Conservation (phyloP, 1,140 invertebrate species). For the Micrasema minimum region DNA sequence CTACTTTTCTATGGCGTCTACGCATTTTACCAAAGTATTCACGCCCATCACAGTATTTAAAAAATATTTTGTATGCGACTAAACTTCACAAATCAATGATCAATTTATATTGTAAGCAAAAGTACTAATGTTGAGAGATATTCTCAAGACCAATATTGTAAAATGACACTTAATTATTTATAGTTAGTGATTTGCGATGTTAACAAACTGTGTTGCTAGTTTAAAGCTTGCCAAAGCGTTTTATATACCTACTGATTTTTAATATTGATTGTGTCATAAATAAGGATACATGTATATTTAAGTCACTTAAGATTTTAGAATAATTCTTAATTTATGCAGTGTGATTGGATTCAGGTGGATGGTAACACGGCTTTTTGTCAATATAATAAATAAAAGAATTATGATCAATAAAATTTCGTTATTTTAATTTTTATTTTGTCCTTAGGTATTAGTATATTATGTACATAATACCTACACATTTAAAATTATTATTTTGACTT, state of each 20-base stretch:
- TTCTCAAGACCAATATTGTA: constrained; percentile 34
- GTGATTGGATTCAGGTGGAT: constrained; percentile 20
- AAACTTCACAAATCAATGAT: constrained; percentile 20
- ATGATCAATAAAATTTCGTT: constrained; percentile 3
- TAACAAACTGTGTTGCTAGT: constrained; percentile 25
- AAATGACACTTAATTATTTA: constrained; percentile 25
- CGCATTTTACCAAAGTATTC: too few relatives aligned
- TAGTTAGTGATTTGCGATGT: constrained; percentile 16
- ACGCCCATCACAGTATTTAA: too few relatives aligned
- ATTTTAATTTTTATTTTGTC: too few relatives aligned
- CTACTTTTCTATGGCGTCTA: too few relatives aligned
- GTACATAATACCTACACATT: too few relatives aligned
- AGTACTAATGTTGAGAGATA: constrained; percentile 21
- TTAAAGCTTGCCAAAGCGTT: constrained; percentile 36
- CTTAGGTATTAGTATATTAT: too few relatives aligned
- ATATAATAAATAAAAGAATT: constrained; percentile 16
- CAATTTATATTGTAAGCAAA: constrained; percentile 16
- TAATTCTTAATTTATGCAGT: background rate
- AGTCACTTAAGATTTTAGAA: constrained; percentile 3
- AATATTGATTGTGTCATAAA: constrained; percentile 4
- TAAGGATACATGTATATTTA: constrained; percentile 2
- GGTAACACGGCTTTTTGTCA: constrained; percentile 17
- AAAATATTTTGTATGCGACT: too few relatives aligned
- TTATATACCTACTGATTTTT: constrained; percentile 20
- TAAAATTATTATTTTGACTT: too few relatives aligned